Conservation (phyloP, 2,113 vertebrate genomes). For the Bothrops jararaca region DNA sequence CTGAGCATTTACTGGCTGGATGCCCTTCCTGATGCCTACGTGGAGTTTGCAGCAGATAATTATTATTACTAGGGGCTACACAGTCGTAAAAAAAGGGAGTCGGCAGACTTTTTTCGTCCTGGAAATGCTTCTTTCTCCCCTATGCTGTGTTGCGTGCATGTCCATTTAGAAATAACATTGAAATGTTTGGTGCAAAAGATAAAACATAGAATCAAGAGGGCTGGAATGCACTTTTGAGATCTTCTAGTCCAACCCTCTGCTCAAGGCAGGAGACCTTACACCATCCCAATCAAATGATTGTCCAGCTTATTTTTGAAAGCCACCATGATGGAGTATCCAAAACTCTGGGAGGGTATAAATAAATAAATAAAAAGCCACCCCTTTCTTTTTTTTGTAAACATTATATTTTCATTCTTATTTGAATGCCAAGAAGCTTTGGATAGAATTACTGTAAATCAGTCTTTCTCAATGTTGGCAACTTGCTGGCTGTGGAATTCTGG, state of each 20-base stretch:
- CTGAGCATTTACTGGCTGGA: background rate
- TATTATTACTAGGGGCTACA: background rate
- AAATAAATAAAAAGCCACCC: background rate
- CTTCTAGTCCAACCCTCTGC: no score
- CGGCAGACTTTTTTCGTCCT: no score
- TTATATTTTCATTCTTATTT: background rate
- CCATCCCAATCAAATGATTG: no score
- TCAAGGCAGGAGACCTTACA: no score
- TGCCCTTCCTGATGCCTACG: background rate
- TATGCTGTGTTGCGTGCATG: background rate
- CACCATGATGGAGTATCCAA: no score
- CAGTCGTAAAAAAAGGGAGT: no score
- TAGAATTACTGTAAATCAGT: background rate
- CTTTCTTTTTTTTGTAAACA: background rate
- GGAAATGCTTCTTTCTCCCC: background rate
- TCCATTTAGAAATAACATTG: background rate
- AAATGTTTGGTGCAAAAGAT: background rate
- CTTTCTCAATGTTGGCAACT: background rate
- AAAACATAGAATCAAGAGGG: background rate
- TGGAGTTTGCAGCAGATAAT: background rate
- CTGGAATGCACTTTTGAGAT: no score
- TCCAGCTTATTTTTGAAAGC: no score
- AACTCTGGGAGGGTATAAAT: no score
- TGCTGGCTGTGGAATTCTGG: background rate
- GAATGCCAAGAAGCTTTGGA: background rate